These are phyloP conservation scores for Arvicanthis niloticus DNA, from an alignment of 2,113 vertebrate species.

Conservation along the genomic window DNA sequence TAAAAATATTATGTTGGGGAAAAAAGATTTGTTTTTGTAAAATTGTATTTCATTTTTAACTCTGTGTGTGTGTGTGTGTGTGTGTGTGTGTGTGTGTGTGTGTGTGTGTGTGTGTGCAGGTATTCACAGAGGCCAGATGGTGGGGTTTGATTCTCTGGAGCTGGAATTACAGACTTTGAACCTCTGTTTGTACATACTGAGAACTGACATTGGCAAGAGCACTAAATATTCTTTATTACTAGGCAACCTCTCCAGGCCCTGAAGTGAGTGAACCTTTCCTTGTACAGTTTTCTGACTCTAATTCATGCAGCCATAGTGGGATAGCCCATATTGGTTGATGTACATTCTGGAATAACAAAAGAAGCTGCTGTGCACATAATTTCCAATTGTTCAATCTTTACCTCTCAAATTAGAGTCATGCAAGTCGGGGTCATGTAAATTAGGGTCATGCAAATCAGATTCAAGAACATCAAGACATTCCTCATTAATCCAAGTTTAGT, in stretches of 20 bases:
- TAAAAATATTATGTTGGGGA: not conserved
- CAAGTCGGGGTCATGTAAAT: not conserved
- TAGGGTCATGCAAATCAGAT: not conserved
- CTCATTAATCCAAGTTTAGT: not conserved
- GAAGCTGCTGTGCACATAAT: not conserved
- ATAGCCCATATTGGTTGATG: not conserved
- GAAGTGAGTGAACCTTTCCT: too few relatives aligned
- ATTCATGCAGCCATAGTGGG: not conserved
- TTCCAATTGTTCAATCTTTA: not conserved
- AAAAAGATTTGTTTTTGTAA: not conserved
- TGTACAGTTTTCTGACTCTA: not conserved
- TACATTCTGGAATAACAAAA: not conserved
- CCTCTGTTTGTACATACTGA: not conserved
- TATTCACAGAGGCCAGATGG: not conserved
- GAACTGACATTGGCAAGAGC: not conserved
- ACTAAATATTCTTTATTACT: not conserved
- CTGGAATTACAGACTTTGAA: not conserved
- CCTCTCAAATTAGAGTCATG: not conserved
- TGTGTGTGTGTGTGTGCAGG: not conserved
- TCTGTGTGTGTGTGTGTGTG: too few relatives aligned
- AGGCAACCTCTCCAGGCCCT: not conserved
- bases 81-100: not conserved
- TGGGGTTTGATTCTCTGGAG: not conserved
- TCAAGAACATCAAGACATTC: not conserved
- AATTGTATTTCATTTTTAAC: not conserved